phyloP scores from a whole-genome alignment of 1,140 invertebrate genomes.

The Monochamus saltuarius region DNA sequence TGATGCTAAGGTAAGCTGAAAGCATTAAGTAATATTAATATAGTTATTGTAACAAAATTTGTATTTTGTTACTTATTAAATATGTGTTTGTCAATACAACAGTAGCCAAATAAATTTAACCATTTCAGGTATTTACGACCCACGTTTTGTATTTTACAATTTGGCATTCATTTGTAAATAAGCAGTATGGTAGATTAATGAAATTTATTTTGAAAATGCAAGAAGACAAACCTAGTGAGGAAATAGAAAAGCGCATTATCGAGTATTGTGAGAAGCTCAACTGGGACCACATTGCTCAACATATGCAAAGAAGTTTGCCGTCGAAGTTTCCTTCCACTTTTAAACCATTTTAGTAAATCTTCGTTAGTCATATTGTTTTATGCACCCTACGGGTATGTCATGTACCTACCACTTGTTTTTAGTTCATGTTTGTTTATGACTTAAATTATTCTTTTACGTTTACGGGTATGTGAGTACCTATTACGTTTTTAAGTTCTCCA shows the following conservation, averaged over 20 bases:
- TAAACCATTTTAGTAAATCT: constrained; percentile 43
- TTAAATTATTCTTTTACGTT: no score
- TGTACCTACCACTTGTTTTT: no score
- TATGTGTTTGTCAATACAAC: neutral
- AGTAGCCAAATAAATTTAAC: neutral
- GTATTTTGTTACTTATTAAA: neutral
- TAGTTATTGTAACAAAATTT: neutral
- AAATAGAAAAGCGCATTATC: constrained; percentile 71
- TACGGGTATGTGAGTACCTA: no score
- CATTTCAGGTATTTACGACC: constrained; percentile 32
- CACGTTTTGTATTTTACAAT: constrained; percentile 73
- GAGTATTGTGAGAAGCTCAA: constrained; percentile 65
- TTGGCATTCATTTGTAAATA: constrained; percentile 76
- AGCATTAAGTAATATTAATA: neutral
- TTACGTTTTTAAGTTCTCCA: no score
- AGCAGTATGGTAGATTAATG: constrained; percentile 77
- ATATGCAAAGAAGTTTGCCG: constrained; percentile 58
- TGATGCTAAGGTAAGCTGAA: constrained; percentile 69
- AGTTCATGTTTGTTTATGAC: no score
- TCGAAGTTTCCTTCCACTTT: constrained; percentile 67
- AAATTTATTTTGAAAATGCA: constrained; percentile 74
- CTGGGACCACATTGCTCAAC: constrained; percentile 68
- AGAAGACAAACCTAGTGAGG: constrained; percentile 76
- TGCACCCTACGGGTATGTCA: no score
- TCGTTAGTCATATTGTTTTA: no score